A percentile compares a stretch with the other conserved stretches of the same genome.
These are phyloP conservation scores for Aethes cnicana DNA, from an alignment of 2,888 invertebrate genomes.

Conservation along the genomic window DNA sequence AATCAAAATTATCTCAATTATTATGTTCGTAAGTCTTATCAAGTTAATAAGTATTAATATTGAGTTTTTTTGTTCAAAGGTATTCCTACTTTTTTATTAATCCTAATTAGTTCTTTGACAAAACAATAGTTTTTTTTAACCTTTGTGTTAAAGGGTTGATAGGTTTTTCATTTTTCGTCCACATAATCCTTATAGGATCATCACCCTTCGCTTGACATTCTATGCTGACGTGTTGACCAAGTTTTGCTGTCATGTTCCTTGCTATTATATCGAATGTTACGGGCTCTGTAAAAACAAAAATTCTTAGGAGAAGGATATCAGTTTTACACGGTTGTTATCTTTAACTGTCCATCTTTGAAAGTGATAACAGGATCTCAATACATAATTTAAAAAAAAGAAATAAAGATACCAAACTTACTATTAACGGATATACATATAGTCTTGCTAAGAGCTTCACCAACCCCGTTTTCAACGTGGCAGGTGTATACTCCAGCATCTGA, in stretches of 20 bases:
- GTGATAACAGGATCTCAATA: too few relatives aligned
- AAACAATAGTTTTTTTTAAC: too few relatives aligned
- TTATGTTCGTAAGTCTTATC: not conserved
- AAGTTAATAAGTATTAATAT: too few relatives aligned
- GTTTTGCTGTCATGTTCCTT: constrained; percentile 88
- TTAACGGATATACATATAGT: constrained; percentile 78
- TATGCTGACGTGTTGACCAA: constrained; percentile 88
- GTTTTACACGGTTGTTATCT: too few relatives aligned
- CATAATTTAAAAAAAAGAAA: too few relatives aligned
- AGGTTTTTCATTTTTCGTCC: constrained; percentile 89
- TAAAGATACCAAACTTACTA: too few relatives aligned
- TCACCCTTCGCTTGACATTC: constrained; percentile 92
- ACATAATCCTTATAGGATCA: constrained; percentile 90
- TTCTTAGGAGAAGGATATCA: too few relatives aligned
- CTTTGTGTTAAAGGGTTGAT: constrained; percentile 83
- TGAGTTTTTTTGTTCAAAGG: too few relatives aligned
- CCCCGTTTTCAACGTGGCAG: constrained; percentile 78
- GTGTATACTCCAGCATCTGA: constrained; percentile 76
- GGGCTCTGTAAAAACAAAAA: constrained; percentile 82
- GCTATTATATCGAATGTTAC: constrained; percentile 88
- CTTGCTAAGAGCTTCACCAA: constrained; percentile 75
- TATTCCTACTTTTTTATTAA: too few relatives aligned
- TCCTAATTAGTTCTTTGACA: too few relatives aligned
- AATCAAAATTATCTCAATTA: constrained; percentile 1
- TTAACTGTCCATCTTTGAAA: too few relatives aligned